A percentile compares a stretch with the other conserved stretches of the same genome.
These are phyloP conservation scores for Strigamia crassipes DNA, from an alignment of 2,888 invertebrate species.

Conservation along the genomic window DNA sequence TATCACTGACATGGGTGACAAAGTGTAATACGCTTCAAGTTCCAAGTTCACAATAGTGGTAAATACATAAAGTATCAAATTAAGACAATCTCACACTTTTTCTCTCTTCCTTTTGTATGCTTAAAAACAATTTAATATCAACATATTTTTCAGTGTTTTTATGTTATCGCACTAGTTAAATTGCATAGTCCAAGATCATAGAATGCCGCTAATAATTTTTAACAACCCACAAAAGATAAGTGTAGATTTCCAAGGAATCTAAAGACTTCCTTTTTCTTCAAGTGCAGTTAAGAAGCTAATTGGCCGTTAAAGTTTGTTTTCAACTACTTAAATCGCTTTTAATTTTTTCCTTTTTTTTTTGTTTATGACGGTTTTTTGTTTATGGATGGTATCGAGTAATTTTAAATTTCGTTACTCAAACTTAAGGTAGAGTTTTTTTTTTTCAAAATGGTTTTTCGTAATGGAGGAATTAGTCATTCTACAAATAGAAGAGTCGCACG, in stretches of 20 bases:
- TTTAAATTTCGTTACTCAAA: not conserved
- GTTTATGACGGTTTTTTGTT: no score
- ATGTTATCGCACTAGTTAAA: not conserved
- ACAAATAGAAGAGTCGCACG: constrained; percentile 17
- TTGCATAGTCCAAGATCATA: not conserved
- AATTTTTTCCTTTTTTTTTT: not conserved
- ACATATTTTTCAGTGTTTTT: not conserved
- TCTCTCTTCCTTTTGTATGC: not conserved
- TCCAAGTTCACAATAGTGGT: constrained; percentile 24
- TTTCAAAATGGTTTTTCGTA: not conserved
- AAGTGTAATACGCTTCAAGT: constrained; percentile 24
- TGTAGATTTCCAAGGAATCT: not conserved
- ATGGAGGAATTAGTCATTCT: not conserved
- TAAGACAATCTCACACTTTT: constrained; percentile 1
- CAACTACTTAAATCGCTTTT: not conserved
- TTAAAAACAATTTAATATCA: not conserved
- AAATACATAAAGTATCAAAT: constrained; percentile 33
- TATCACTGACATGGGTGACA: constrained; percentile 22
- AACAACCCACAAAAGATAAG: not conserved
- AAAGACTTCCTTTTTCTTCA: not conserved
- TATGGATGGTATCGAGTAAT: not conserved
- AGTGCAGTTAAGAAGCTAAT: not conserved
- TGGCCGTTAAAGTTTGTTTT: not conserved
- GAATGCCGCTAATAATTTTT: not conserved
- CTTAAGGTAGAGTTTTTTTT: not conserved